Evolutionary conservation across 2,113 vertebrate species (phyloP), one percentile per base, ranked within the genome.

Genomic region (Panthera tigris): DNA sequence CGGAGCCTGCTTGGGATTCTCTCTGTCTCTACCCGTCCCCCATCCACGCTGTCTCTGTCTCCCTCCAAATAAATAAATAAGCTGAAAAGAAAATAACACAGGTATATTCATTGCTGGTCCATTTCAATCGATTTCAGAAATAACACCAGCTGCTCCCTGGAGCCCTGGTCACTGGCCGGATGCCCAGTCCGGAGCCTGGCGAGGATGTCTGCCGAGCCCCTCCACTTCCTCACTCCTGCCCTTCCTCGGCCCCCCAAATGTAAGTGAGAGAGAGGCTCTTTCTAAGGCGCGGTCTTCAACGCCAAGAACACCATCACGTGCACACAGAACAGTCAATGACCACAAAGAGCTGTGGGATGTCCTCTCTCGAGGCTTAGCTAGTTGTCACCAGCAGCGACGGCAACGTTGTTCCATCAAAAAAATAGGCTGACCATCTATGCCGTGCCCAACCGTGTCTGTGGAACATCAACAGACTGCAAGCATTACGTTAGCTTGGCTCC

Each of bases 401-500:
- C 71, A 52, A 15, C 1, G 50, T 2, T 1, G 27, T 11, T 73
- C 81, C 76, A 29, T 5, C 15, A 79, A 1, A 41, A n/a, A 80
- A 33, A 4, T 9, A 29, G 7, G 33, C 82, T 57, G 2, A 1
- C 3, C 2, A 8, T 15, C 61, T 33, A 4, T 13, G 69, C 45
- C 3, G 2, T 2, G 27, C 65, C 48, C 2, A 1, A 4, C 18
- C 3, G 9, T 2, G 66, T 41, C 2, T 9, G 3, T 1, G 1
- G 29, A 69, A 29, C 14, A 25, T 21, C 15, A 19, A 2, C 4
- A 14, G 1, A 74, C 0, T 14, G 36, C 65, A n/a, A 16, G 27
- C 27, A n/a, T 12, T 39, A 10, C 25, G 41, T 25, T 8, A 2
- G 21, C 31, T 4, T 19, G 29, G 6, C 33, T 82, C 33, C 82